A percentile compares a stretch with the other conserved stretches of the same genome.
Evolutionary conservation across 2,888 invertebrate genomes (phyloP).

Genomic region (Lithophane leautieri): DNA sequence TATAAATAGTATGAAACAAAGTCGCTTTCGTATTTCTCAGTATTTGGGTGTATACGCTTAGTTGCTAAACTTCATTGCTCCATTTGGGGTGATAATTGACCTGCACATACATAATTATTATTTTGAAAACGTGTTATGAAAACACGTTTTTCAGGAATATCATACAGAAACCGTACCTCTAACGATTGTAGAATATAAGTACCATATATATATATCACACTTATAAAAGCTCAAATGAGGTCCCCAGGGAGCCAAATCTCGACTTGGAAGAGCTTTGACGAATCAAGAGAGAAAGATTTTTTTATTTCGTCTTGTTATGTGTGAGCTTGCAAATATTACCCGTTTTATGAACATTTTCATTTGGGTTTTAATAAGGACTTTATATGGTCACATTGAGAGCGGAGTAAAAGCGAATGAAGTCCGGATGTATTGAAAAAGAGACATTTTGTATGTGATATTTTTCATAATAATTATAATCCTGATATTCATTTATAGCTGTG

Average conservation of each 20-base stretch:
- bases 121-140: neutral
- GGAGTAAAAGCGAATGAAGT: neutral
- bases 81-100: neutral
- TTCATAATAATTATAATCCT: too few relatives aligned
- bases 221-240: neutral
- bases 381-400: neutral
- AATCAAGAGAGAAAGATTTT: neutral
- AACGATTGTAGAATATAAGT: neutral
- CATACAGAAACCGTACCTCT: neutral
- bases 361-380: neutral
- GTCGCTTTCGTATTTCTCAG: neutral
- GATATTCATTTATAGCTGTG: neutral
- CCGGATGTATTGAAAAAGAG: neutral
- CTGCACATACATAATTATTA: neutral
- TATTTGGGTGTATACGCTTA: neutral
- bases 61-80: neutral
- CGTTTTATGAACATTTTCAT: neutral
- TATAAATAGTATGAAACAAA: neutral
- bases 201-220: neutral
- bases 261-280: neutral
- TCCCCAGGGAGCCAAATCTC: neutral
- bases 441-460: neutral
- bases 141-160: neutral
- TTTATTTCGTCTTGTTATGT: neutral
- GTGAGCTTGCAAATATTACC: neutral